phyloP scores from a whole-genome alignment of 2,888 invertebrate genomes.

The Torymus aiolomorphi region DNA sequence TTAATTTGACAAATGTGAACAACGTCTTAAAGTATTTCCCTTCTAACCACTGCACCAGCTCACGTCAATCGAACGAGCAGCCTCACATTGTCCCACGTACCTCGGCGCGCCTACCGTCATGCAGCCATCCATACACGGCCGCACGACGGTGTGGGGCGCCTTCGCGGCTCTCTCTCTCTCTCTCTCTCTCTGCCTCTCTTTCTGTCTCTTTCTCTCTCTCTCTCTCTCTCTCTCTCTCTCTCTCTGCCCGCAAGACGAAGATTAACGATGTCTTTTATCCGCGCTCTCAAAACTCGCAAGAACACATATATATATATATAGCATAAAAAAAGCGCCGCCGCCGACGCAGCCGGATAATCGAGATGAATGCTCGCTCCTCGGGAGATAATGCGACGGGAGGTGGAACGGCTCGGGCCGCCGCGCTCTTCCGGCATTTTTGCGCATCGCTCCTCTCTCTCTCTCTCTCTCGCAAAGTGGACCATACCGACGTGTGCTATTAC shows the following conservation, averaged over 20 bases:
- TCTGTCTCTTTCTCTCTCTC: too few species aligned
- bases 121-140: conserved; percentile 23
- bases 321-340: neutral
- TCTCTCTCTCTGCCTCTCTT: too few species aligned
- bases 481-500: conserved; percentile 31
- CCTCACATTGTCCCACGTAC: neutral
- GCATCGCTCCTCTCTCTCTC: neutral
- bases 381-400: neutral
- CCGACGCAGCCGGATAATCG: neutral
- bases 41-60: too few species aligned
- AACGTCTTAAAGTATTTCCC: too few species aligned
- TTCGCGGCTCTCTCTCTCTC: conserved; percentile 20
- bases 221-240: too few species aligned
- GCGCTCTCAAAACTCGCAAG: neutral
- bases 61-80: too few species aligned
- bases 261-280: neutral
- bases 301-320: neutral
- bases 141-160: neutral
- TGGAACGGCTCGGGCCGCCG: too few species aligned
- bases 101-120: conserved; percentile 12
- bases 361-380: neutral
- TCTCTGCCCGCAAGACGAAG: neutral
- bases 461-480: conserved; percentile 20
- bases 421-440: conserved; percentile 39
- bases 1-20: too few species aligned